Evolutionary conservation across 2,113 vertebrate species (phyloP), one percentile per base, ranked within the genome.

Genomic region (Ceratotherium simum): DNA sequence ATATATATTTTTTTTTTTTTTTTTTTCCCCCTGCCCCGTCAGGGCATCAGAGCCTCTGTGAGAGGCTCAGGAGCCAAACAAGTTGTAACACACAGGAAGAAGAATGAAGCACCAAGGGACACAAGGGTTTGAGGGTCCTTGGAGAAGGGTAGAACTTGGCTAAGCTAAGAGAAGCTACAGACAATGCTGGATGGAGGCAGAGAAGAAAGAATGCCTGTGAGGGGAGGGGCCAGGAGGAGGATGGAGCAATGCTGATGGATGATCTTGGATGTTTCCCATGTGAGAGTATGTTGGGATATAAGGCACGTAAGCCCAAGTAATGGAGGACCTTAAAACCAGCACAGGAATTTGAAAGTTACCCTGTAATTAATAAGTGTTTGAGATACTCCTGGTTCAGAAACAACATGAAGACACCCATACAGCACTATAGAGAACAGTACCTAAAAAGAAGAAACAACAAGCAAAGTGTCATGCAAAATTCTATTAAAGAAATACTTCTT

Each of bases 341-440:
- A 51, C 70, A 80, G 73, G 51, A 80, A 73, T 79, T 70, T 88
- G 62, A 76, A 79, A 73, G 48, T 70, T 48, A 76, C 46, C 12
- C 33, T 67, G 21, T 72, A 27, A 33, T 51, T 97, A 67, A 11
- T 48, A 72, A 89, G 20, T 75, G 14, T 56, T 75, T 78, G 42
- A 91, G 62, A 75, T 27, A 80, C 18, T 94, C 14, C 51, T 89
- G 56, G 42, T 79, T 94, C 69, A 90, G 51, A 85, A 81, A 78
- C 33, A 91, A 23, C 33, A 11, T 73, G 21, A 96, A 65, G 36
- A 10, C 31, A 82, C 48, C 29, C 64, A 64, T 23, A 90, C 0
- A 31, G 64, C 42, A 83, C 33, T 78, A 3, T 1, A 88, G 86
- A 78, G 73, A 87, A 67, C 5, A 64, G 2, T 33, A 51, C 42